phyloP scores from a whole-genome alignment of 2,888 invertebrate genomes.

The Malacosoma neustria region DNA sequence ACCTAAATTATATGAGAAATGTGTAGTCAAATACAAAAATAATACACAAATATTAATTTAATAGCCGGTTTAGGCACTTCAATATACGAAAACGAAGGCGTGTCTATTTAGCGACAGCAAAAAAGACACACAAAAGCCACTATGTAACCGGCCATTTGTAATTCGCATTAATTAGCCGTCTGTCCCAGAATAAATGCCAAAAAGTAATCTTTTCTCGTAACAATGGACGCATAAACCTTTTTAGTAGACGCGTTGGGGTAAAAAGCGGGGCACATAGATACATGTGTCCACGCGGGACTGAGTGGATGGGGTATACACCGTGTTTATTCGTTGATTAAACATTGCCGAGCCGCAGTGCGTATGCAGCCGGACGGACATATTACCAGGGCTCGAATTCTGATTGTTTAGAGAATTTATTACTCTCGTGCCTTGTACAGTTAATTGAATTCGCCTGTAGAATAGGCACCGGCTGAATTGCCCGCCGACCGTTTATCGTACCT shows the following conservation, averaged over 20 bases:
- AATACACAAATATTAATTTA: too few relatives aligned
- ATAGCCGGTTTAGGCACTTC: too few relatives aligned
- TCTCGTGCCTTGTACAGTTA: conserved; percentile 71
- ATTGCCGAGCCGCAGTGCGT: conserved; percentile 66
- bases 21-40: too few relatives aligned
- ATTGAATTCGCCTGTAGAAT: conserved; percentile 73
- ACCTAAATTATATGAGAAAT: too few relatives aligned
- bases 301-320: conserved; percentile 30
- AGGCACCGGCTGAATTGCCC: conserved; percentile 61
- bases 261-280: conserved; percentile 37
- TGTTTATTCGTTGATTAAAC: conserved; percentile 72
- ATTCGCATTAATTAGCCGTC: conserved; percentile 48
- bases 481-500: conserved; percentile 57
- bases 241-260: conserved; percentile 32
- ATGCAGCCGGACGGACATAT: conserved; percentile 71
- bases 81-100: conserved; percentile 4
- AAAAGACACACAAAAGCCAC: conserved; percentile 14
- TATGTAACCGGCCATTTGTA: conserved; percentile 30
- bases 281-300: conserved; percentile 42
- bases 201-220: conserved; percentile 48
- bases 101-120: background rate
- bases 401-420: conserved; percentile 75
- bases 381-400: conserved; percentile 73
- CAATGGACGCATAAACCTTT: conserved; percentile 50
- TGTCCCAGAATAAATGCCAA: conserved; percentile 39